Base-by-base conservation (phyloP, 2,797 vertebrate species). In the Loriculus beryllinus region DNA sequence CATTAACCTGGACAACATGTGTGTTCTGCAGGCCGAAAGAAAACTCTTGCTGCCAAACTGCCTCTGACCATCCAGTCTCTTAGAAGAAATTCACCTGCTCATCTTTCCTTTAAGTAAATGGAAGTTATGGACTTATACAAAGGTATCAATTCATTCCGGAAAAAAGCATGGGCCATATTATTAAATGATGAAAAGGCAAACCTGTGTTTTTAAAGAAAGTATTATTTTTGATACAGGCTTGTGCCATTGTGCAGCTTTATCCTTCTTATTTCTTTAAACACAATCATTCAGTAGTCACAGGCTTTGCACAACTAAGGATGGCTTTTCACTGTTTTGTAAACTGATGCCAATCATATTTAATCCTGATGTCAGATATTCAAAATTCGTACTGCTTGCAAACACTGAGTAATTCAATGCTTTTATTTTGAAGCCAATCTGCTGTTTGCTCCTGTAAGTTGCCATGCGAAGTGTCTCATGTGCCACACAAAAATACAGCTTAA, bases 401-500 rank as follows among this genome's bases (percentile, higher is more conserved):
- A 92, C 33, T 35, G 84, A 87, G 67, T 87, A 94, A 92, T 74
- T 59, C 10, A 64, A 4, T 76, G 62, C 7, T 87, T 96, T 83
- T 42, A 45, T 69, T 96, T 80, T 88, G 48, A 92, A 91, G 67
- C 56, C 57, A 62, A 69, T 92, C 62, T 76, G 59, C 42, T 85
- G 60, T 64, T 89, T 81, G 28, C 49, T 92, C 42, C 64, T 84
- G 23, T 37, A 90, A 84, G 22, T 6, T 89, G n/a, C 62, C 65
- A 70, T 19, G 64, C 14, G 90, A 93, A 94, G 90, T 60, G 83
- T 78, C 78, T 96, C 80, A 93, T 88, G 67, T 52, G 69, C 59
- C 65, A 88, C 87, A 71, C 4, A 51, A 94, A 96, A 95, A 92
- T 49, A 79, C 79, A 90, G 81, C 52, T 96, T 96, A 93, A 94